Evolutionary conservation across 92 coral and sea anemone species (phyloP).

Genomic region (Micromussa lordhowensis): DNA sequence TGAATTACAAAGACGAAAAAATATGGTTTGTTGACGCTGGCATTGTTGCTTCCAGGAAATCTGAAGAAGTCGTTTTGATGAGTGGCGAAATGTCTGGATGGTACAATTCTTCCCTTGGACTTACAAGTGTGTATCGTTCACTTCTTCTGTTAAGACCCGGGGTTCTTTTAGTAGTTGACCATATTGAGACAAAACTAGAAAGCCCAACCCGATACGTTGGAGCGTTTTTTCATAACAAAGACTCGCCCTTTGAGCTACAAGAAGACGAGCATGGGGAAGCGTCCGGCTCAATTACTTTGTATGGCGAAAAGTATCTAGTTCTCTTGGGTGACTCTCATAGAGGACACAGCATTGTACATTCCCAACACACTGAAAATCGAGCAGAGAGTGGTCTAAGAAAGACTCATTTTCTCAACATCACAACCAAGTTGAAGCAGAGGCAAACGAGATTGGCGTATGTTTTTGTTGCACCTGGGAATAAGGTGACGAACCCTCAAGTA

Average conservation of each 20-base stretch:
- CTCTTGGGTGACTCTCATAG: conserved; percentile 56
- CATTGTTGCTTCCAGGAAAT: conserved; percentile 65
- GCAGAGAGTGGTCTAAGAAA: conserved; percentile 57
- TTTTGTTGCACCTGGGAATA: conserved; percentile 56
- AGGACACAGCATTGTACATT: conserved; percentile 24
- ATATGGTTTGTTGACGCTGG: conserved; percentile 82
- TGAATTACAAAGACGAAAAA: conserved; percentile 25
- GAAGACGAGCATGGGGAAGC: conserved; percentile 16
- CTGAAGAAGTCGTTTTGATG: conserved; percentile 62
- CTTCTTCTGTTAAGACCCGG: conserved; percentile 59
- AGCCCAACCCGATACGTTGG: conserved; percentile 70
- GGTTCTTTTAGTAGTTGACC: conserved; percentile 79
- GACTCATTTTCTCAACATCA: conserved; percentile 73
- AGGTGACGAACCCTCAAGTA: conserved; percentile 15
- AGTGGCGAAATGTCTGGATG: conserved; percentile 85
- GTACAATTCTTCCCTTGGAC: conserved; percentile 68
- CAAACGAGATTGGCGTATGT: conserved; percentile 62
- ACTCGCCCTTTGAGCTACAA: conserved; percentile 48
- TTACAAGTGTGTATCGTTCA: conserved; percentile 73
- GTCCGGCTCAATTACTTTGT: conserved; percentile 44
- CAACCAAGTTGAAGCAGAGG: conserved; percentile 29
- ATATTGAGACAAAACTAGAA: conserved; percentile 32
- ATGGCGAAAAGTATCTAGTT: conserved; percentile 40
- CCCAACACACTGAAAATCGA: conserved; percentile 28
- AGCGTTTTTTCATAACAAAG: conserved; percentile 88